Conservation (phyloP, 1,140 invertebrate species). For the Venturia canescens region DNA sequence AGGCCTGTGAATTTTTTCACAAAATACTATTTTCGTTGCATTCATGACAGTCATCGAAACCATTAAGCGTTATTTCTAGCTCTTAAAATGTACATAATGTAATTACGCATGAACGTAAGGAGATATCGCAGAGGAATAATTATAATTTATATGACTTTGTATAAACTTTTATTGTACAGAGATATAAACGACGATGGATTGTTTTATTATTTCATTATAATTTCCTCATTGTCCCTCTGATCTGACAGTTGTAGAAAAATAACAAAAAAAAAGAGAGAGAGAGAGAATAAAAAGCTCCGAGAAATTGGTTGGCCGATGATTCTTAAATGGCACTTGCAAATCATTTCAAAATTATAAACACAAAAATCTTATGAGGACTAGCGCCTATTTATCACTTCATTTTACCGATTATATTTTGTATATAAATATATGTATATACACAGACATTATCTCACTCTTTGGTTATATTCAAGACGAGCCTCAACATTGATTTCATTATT, state of each 20-base stretch:
- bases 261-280: not conserved
- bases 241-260: conserved; percentile 4
- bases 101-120: not conserved
- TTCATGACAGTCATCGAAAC: conserved; percentile 8
- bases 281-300: not conserved
- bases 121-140: not conserved
- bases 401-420: not conserved
- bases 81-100: conserved; percentile 15
- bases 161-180: conserved; percentile 38
- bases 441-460: conserved; percentile 5
- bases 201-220: not conserved
- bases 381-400: not conserved
- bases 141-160: conserved; percentile 25
- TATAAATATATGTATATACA: not conserved
- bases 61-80: not conserved
- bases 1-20: not conserved
- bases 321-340: no score
- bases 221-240: not conserved
- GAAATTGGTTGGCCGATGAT: no score
- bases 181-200: conserved; percentile 33
- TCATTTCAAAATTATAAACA: not conserved
- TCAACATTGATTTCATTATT: not conserved
- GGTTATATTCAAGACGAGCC: conserved; percentile 8
- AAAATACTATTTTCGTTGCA: not conserved
- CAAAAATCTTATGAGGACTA: not conserved